phyloP scores from a whole-genome alignment of 2,888 invertebrate genomes.

The Agrilus mali region DNA sequence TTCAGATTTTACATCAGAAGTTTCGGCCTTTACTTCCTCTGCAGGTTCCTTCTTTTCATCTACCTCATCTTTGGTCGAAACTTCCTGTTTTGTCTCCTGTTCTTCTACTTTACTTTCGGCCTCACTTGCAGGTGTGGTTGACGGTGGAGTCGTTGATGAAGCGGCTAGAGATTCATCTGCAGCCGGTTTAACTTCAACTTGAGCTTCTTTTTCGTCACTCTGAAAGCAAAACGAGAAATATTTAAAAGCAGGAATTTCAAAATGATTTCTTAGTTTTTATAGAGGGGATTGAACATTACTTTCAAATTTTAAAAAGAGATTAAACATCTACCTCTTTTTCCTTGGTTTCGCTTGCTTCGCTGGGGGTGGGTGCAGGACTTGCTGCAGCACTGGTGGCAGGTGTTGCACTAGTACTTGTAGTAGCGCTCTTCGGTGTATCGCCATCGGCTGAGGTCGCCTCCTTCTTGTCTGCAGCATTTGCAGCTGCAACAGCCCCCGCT shows the following conservation, averaged over 20 bases:
- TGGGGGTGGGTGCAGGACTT: slow-evolving; percentile 53
- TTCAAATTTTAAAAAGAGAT: not conserved
- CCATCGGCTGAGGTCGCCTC: slow-evolving; percentile 24
- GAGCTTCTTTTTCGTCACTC: slow-evolving; percentile 29
- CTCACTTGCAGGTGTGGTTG: slow-evolving; percentile 18
- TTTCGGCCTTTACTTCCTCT: slow-evolving; percentile 36
- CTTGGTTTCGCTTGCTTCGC: slow-evolving; percentile 23
- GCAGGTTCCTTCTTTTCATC: slow-evolving; percentile 32
- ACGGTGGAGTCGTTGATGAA: slow-evolving; percentile 10
- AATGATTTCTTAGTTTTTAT: no score
- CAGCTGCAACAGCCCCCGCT: slow-evolving; percentile 35
- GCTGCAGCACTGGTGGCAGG: slow-evolving; percentile 60
- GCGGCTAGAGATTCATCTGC: slow-evolving; percentile 18
- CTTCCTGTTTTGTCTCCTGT: slow-evolving; percentile 14
- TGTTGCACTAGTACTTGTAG: slow-evolving; percentile 48
- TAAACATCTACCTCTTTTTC: slow-evolving; percentile 27
- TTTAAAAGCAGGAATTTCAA: not conserved
- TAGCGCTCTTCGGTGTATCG: slow-evolving; percentile 39
- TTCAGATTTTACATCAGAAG: slow-evolving; percentile 51
- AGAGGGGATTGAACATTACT: not conserved
- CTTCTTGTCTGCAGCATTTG: slow-evolving; percentile 22
- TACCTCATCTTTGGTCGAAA: slow-evolving; percentile 16
- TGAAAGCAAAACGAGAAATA: not conserved
- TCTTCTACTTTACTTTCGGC: slow-evolving; percentile 21
- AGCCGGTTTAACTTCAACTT: slow-evolving; percentile 25